A percentile compares a stretch with the other conserved stretches of the same genome.
phyloP scores from a whole-genome alignment of 2,888 invertebrate species.

The Octonoba sinensis region DNA sequence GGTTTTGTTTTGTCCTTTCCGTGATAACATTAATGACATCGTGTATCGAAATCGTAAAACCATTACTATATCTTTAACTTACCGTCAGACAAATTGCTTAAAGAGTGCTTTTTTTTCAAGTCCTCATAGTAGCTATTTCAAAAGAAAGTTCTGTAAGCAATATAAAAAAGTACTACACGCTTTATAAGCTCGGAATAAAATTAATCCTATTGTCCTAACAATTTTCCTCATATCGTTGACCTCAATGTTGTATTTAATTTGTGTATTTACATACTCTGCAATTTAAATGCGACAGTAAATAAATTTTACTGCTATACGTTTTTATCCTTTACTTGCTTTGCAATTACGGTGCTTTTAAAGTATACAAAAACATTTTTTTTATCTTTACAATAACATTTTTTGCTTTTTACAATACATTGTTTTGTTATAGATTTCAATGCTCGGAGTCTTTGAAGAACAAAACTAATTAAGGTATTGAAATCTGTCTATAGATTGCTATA shows the following conservation, averaged over 20 bases:
- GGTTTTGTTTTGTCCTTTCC: constrained; percentile 7
- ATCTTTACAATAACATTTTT: too few species aligned
- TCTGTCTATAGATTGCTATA: too few species aligned
- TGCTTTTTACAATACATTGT: too few species aligned
- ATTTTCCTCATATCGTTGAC: neutral
- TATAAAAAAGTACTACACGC: neutral
- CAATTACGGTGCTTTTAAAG: too few species aligned
- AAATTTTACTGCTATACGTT: constrained; percentile 2
- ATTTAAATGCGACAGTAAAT: constrained; percentile 1
- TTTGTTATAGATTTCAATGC: too few species aligned
- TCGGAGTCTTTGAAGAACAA: too few species aligned
- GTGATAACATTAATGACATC: constrained; percentile 23
- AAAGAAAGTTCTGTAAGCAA: neutral
- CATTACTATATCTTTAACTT: too few species aligned
- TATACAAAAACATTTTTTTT: too few species aligned
- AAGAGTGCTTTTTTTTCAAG: neutral
- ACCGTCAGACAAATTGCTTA: too few species aligned
- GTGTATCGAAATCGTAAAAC: constrained; percentile 15
- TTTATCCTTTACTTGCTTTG: too few species aligned
- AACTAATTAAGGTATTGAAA: too few species aligned
- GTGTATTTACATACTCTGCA: constrained; percentile 1
- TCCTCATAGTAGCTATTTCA: neutral
- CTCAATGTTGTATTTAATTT: neutral
- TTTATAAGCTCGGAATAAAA: neutral
- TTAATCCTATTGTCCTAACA: constrained; percentile 11